Percentiles rank a stretch among this genome's conserved stretches.
Evolutionary conservation across 2,888 invertebrate genomes (phyloP).

Genomic region (Cloeon dipterum): DNA sequence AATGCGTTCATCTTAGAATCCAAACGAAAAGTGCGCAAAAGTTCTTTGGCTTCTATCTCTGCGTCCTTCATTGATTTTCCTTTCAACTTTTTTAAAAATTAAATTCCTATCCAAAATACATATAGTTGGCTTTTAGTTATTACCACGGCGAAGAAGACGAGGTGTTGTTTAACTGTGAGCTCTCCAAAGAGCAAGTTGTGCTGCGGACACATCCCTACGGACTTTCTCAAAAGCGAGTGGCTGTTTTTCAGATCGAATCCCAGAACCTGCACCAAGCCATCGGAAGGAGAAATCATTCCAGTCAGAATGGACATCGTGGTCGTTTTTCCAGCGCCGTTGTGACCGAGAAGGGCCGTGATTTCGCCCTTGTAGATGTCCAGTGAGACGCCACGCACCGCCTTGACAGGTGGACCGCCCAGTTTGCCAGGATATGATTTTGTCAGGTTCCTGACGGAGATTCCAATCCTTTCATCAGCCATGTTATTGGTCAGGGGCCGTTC

Average conservation of each 20-base stretch:
- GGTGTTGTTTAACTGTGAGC: slow-evolving; percentile 78
- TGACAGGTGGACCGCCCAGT: slow-evolving; percentile 12
- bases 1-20: slow-evolving; percentile 32
- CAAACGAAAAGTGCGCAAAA: slow-evolving; percentile 37
- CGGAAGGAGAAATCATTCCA: slow-evolving; percentile 38
- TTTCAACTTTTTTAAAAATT: no score
- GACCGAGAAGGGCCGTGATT: slow-evolving; percentile 69
- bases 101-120: no score
- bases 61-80: no score
- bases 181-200: slow-evolving; percentile 64
- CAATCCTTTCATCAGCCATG: slow-evolving; percentile 15
- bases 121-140: no score
- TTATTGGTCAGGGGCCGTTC: slow-evolving; percentile 6
- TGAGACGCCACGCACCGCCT: slow-evolving; percentile 42
- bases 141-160: slow-evolving; percentile 64
- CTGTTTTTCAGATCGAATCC: slow-evolving; percentile 44
- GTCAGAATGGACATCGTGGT: slow-evolving; percentile 50
- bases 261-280: slow-evolving; percentile 45
- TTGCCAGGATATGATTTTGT: slow-evolving; percentile 10
- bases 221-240: slow-evolving; percentile 37
- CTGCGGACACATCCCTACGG: slow-evolving; percentile 78
- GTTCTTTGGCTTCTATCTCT: slow-evolving; percentile 28
- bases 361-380: slow-evolving; percentile 59
- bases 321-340: slow-evolving; percentile 74
- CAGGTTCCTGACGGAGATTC: slow-evolving; percentile 16